A percentile compares a stretch with the other conserved stretches of the same genome.
phyloP scores from a whole-genome alignment of 2,888 invertebrate genomes.

The Blastobasis lacticolella region DNA sequence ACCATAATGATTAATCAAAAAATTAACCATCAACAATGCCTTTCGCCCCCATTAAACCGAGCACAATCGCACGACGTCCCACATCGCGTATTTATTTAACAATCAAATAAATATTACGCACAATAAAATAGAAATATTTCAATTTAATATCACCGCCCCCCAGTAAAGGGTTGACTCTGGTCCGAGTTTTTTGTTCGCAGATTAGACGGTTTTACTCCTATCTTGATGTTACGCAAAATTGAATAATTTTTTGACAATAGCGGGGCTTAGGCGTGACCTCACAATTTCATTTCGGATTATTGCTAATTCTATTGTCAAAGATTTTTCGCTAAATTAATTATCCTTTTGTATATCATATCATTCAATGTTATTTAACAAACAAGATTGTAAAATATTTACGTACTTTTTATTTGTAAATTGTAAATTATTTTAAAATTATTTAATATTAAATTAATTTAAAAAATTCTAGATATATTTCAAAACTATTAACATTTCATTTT shows the following conservation, averaged over 20 bases:
- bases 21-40: constrained; percentile 69
- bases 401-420: no score
- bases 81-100: constrained; percentile 70
- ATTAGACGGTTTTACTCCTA: constrained; percentile 44
- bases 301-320: constrained; percentile 16
- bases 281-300: constrained; percentile 27
- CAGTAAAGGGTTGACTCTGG: constrained; percentile 56
- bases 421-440: no score
- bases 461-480: no score
- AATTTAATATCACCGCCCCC: constrained; percentile 66
- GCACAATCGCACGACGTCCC: constrained; percentile 65
- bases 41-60: constrained; percentile 56
- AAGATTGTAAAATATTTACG: no score
- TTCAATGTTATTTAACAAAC: no score
- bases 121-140: constrained; percentile 73
- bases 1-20: constrained; percentile 71
- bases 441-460: no score
- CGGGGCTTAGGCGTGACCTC: constrained; percentile 30
- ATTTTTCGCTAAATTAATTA: constrained; percentile 29
- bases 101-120: constrained; percentile 74
- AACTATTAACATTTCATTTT: no score
- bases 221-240: constrained; percentile 69
- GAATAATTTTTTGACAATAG: constrained; percentile 52
- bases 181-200: constrained; percentile 42
- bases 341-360: no score